Evolutionary conservation across 1,140 invertebrate genomes (phyloP).

Genomic region (Drosophila pandora): DNA sequence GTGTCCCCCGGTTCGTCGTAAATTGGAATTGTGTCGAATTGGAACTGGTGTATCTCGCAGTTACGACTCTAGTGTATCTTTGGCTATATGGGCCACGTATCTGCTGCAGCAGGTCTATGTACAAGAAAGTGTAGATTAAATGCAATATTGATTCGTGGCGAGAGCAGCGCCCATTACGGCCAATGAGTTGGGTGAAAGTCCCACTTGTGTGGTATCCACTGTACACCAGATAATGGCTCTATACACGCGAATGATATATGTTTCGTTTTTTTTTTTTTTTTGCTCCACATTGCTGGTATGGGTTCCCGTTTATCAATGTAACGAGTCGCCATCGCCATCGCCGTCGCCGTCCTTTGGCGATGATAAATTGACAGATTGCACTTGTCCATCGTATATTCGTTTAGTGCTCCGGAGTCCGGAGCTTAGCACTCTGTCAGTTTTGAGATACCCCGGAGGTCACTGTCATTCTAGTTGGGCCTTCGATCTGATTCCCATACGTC

Average conservation of each 20-base stretch:
- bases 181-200: conserved; percentile 14
- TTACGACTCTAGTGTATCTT: conserved; percentile 24
- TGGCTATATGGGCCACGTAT: conserved; percentile 36
- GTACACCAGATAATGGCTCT: conserved; percentile 37
- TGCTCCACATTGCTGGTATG: conserved; percentile 1
- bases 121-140: conserved; percentile 25
- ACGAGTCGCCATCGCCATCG: conserved; percentile 13
- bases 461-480: conserved; percentile 19
- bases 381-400: conserved; percentile 33
- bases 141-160: conserved; percentile 9
- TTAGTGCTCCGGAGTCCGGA: conserved; percentile 19
- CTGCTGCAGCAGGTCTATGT: conserved; percentile 13
- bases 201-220: conserved; percentile 29
- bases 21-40: conserved; percentile 49
- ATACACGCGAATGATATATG: conserved; percentile 24
- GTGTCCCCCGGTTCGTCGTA: conserved; percentile 20
- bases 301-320: conserved; percentile 44
- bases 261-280: conserved; percentile 1
- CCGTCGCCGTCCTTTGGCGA: conserved; percentile 34
- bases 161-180: neutral
- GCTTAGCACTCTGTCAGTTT: conserved; percentile 18
- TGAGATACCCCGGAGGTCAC: conserved; percentile 26
- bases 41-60: conserved; percentile 30
- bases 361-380: conserved; percentile 49
- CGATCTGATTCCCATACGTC: neutral